phyloP scores from a whole-genome alignment of 1,140 invertebrate genomes.

The Reticulitermes speratus region DNA sequence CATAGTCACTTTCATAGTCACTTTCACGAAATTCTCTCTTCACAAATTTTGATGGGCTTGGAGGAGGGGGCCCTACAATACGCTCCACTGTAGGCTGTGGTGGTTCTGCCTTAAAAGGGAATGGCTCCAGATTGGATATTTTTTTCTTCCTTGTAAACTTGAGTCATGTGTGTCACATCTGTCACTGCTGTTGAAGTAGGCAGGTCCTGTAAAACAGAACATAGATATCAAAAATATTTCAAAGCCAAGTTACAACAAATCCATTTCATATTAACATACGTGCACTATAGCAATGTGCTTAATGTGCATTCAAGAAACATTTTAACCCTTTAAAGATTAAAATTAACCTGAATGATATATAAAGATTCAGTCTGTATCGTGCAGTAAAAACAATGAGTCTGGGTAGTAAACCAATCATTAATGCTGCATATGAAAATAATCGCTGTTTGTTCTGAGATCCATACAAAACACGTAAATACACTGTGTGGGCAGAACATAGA shows the following conservation, averaged over 20 bases:
- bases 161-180: conserved; percentile 36
- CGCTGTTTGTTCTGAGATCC: no score
- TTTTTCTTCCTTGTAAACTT: neutral
- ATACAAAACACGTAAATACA: no score
- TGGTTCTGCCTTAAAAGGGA: conserved; percentile 50
- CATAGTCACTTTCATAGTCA: conserved; percentile 75
- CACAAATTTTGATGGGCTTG: conserved; percentile 64
- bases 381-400: no score
- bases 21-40: conserved; percentile 67
- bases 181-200: conserved; percentile 45
- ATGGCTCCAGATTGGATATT: conserved; percentile 45
- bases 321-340: no score
- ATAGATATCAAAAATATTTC: neutral
- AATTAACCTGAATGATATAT: no score
- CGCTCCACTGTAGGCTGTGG: conserved; percentile 38
- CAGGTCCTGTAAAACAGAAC: conserved; percentile 47
- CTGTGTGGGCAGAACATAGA: no score
- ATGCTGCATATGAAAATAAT: no score
- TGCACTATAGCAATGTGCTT: no score
- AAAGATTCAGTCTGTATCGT: no score
- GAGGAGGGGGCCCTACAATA: conserved; percentile 46
- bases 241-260: neutral
- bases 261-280: neutral
- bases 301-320: no score
- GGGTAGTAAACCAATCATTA: no score